Conservation (phyloP, 2,113 vertebrate genomes). For the Takifugu bimaculatus region DNA sequence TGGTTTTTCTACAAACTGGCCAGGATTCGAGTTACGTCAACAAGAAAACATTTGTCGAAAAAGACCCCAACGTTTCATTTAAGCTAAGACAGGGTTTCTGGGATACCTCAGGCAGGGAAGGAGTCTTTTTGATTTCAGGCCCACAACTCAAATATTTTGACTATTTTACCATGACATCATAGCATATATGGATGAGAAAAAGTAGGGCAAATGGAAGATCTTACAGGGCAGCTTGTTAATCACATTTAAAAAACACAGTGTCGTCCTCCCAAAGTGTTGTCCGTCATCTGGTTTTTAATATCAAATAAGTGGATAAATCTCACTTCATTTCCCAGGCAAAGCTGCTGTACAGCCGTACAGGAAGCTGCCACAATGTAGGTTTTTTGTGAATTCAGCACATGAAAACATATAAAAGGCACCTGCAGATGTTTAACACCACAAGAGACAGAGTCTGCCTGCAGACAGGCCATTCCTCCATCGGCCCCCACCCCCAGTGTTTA, state of each 20-base stretch:
- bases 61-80: background rate
- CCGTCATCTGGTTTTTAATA: no score
- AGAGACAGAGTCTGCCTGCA: background rate
- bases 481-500: no score
- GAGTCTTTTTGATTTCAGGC: no score
- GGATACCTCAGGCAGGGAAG: no score
- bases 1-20: conserved; percentile 31
- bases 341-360: background rate
- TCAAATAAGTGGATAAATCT: no score
- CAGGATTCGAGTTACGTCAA: background rate
- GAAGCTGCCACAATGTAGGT: background rate
- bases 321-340: no score
- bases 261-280: no score
- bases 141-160: no score
- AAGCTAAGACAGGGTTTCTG: no score
- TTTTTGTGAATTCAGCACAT: background rate
- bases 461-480: no score
- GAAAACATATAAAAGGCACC: background rate
- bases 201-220: background rate
- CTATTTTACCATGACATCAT: background rate
- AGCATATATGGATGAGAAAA: background rate
- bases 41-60: background rate
- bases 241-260: no score
- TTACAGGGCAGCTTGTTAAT: background rate
- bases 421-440: background rate